Evolutionary conservation across 2,797 vertebrate genomes (phyloP).

Genomic region (Tenualosa thibaudeaui): DNA sequence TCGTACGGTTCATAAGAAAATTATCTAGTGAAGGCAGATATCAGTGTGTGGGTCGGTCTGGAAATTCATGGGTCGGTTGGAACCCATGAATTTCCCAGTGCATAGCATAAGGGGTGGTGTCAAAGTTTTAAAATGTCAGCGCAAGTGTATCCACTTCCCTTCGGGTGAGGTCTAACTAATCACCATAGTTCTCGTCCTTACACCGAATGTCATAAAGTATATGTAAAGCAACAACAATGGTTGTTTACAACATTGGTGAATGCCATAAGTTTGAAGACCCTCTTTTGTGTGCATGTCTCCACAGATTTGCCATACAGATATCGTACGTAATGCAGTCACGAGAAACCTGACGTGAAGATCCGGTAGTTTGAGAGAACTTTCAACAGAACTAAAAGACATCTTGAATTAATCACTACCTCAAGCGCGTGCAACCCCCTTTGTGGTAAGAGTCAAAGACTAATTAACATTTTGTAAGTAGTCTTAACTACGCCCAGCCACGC

Average conservation of each 20-base stretch:
- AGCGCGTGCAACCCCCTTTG: not conserved
- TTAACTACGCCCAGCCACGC: not conserved
- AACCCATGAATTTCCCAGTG: slow-evolving; percentile 60
- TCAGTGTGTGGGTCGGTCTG: slow-evolving; percentile 44
- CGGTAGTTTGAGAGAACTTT: not conserved
- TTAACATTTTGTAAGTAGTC: not conserved
- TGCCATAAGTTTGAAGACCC: not conserved
- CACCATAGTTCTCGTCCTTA: not conserved
- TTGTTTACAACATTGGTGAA: not conserved
- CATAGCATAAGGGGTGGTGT: slow-evolving; percentile 33
- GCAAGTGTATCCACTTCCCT: slow-evolving; percentile 40
- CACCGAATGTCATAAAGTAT: not conserved
- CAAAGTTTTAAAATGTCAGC: slow-evolving; percentile 35
- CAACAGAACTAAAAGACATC: not conserved
- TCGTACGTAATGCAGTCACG: not conserved
- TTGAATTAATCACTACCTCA: not conserved
- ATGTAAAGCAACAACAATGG: not conserved
- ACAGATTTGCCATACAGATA: not conserved
- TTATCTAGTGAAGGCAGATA: not conserved
- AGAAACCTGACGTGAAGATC: not conserved
- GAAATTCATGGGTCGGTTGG: slow-evolving; percentile 52
- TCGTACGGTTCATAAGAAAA: not conserved
- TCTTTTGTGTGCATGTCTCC: not conserved
- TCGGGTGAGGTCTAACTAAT: not conserved
- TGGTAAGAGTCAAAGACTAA: not conserved